Percentiles rank a stretch among this genome's conserved stretches.
Conservation (phyloP, 2,888 invertebrate species). For the Bruchidius siliquastri region DNA sequence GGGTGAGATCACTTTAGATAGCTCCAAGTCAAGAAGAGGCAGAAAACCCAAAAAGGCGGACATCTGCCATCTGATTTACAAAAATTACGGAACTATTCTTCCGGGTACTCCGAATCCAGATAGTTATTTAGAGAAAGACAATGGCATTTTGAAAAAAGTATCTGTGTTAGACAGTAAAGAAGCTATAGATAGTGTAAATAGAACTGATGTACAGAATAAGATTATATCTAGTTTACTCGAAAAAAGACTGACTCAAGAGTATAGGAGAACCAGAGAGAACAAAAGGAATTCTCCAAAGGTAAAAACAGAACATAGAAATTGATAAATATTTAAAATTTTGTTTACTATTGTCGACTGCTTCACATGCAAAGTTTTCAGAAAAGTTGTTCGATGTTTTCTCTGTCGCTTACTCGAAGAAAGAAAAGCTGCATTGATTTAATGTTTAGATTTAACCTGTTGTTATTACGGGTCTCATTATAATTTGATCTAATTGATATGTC, state of each 20-base stretch:
- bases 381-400: too few relatives aligned
- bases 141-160: slow-evolving; percentile 15
- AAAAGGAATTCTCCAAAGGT: slow-evolving; percentile 10
- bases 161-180: slow-evolving; percentile 25
- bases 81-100: slow-evolving; percentile 84
- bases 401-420: too few relatives aligned
- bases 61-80: slow-evolving; percentile 86
- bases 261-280: slow-evolving; percentile 47
- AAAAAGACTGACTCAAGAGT: slow-evolving; percentile 65
- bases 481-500: too few relatives aligned
- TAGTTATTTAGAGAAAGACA: slow-evolving; percentile 49
- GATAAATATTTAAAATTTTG: too few relatives aligned
- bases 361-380: too few relatives aligned
- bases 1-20: slow-evolving; percentile 88
- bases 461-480: too few relatives aligned
- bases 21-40: slow-evolving; percentile 79
- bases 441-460: too few relatives aligned
- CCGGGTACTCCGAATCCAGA: slow-evolving; percentile 65
- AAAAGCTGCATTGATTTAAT: too few relatives aligned
- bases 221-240: slow-evolving; percentile 67
- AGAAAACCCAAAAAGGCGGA: slow-evolving; percentile 89
- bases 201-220: slow-evolving; percentile 63
- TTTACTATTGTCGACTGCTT: too few relatives aligned
- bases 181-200: slow-evolving; percentile 35
- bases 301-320: neutral